A percentile compares a stretch with the other conserved stretches of the same genome.
Conservation (phyloP, 2,113 vertebrate species). For the Malurus cyaneus region DNA sequence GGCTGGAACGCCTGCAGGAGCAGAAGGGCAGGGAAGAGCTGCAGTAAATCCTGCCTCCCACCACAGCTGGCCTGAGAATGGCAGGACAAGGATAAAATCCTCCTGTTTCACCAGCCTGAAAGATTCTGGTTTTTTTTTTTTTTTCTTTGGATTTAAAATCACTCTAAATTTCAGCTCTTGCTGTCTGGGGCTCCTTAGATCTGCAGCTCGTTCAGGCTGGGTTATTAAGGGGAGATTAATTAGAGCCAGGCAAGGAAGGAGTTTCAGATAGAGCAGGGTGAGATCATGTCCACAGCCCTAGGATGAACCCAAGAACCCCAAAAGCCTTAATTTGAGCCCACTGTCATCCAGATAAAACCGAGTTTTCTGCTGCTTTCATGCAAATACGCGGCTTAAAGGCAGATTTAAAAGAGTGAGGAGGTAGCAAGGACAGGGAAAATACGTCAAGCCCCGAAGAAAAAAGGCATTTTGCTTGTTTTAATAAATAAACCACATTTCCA, state of each 20-base stretch:
- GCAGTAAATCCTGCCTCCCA: conserved; percentile 32
- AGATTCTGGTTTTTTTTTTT: not conserved
- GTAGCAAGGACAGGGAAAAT: conserved; percentile 1
- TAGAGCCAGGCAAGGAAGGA: not conserved
- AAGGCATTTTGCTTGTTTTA: not conserved
- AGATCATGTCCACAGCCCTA: not conserved
- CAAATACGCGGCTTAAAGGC: not conserved
- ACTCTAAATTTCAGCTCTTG: not conserved
- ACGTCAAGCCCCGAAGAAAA: not conserved
- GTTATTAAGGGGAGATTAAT: not conserved
- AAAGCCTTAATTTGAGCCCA: not conserved
- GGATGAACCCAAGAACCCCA: not conserved
- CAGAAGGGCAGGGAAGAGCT: not conserved
- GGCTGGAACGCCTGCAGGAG: not conserved
- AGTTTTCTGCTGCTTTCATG: not conserved
- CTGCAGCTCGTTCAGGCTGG: not conserved
- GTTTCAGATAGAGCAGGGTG: not conserved
- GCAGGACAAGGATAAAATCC: not conserved
- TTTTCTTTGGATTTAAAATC: not conserved
- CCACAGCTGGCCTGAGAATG: not conserved
- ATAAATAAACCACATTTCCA: not conserved
- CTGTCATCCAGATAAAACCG: not conserved
- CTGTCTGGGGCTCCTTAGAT: not conserved
- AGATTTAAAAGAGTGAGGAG: not conserved
- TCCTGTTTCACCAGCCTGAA: not conserved